Base-by-base conservation (phyloP, 2,113 vertebrate genomes). In the Triplophysa siluroides region DNA sequence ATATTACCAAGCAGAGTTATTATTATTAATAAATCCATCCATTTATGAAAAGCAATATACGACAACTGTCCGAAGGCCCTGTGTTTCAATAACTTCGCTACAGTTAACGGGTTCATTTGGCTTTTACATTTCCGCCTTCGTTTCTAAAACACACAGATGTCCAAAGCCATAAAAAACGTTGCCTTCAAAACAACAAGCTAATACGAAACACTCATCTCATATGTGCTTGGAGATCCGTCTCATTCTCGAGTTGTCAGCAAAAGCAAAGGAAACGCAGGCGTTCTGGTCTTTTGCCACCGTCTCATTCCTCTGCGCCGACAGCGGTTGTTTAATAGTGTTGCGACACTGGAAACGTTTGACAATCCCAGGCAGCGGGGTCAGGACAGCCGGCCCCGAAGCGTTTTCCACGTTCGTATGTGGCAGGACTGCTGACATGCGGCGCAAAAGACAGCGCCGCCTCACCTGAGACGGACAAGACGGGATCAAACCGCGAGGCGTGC, bases 301-400 rank as follows among this genome's bases (percentile, higher is more conserved):
- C 54, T 43, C 70, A 73, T 60, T 73, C 70, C 70, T 60, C 41
- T 29, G 54, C n/a, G 52, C 21, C 23, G 70, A 73, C 33, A 10
- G 54, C 8, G n/a, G 54, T 60, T 60, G n/a, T 73, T 73, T 60
- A 73, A 60, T 73, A 29, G 8, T 60, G 70, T 73, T 73, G 8
- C 54, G n/a, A 41, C 54, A 11, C 54, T 73, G 33, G 54, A 73
- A 73, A 60, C 70, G 23, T 73, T 23, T 73, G 70, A 60, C 70
- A 60, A 73, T 58, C 33, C n/a, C n/a, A 60, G 33, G 33, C 70
- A 60, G 26, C 11, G 70, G 23, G 70, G 70, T 73, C 70, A 60
- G 54, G 23, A 60, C 19, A 23, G 26, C 50, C 26, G 7, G 11
- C 47, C 50, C 33, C 24, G 29, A 71, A 71, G 52, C 38, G 54